phyloP scores from a whole-genome alignment of 2,797 vertebrate genomes.

The Fistularia tabacaria region DNA sequence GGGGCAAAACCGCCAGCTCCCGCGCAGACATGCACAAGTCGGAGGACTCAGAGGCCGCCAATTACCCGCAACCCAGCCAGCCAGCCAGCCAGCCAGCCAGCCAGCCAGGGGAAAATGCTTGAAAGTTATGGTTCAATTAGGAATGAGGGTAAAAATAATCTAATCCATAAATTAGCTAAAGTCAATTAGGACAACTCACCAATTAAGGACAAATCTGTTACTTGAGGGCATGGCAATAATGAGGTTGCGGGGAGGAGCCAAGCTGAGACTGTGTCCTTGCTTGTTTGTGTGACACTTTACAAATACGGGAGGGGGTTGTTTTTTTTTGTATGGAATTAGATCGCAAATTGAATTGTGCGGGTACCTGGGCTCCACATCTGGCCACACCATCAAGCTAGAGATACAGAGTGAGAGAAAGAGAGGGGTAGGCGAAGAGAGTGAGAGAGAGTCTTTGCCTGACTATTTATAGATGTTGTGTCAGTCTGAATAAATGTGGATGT shows the following conservation, averaged over 20 bases:
- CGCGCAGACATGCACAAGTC: constrained; percentile 25
- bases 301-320: constrained; percentile 43
- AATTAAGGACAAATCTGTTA: constrained; percentile 72
- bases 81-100: constrained; percentile 13
- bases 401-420: constrained; percentile 1
- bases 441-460: constrained; percentile 23
- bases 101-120: constrained; percentile 45
- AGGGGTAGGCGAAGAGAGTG: constrained; percentile 7
- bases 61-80: constrained; percentile 10
- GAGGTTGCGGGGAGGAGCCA: constrained; percentile 51
- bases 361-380: constrained; percentile 23
- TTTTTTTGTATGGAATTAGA: constrained; percentile 58
- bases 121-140: constrained; percentile 73
- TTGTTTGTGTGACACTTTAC: constrained; percentile 58
- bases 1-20: constrained; percentile 31
- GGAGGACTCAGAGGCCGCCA: constrained; percentile 52
- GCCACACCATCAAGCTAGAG: constrained; percentile 28
- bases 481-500: constrained; percentile 31
- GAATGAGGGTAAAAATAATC: constrained; percentile 69
- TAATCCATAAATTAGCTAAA: constrained; percentile 75
- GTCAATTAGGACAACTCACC: constrained; percentile 74
- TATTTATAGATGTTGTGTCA: constrained; percentile 57
- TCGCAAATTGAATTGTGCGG: constrained; percentile 47
- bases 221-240: constrained; percentile 67
- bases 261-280: constrained; percentile 57